Percentiles rank a stretch among this genome's conserved stretches.
phyloP scores from a whole-genome alignment of 2,113 vertebrate genomes.

The Heptranchias perlo region DNA sequence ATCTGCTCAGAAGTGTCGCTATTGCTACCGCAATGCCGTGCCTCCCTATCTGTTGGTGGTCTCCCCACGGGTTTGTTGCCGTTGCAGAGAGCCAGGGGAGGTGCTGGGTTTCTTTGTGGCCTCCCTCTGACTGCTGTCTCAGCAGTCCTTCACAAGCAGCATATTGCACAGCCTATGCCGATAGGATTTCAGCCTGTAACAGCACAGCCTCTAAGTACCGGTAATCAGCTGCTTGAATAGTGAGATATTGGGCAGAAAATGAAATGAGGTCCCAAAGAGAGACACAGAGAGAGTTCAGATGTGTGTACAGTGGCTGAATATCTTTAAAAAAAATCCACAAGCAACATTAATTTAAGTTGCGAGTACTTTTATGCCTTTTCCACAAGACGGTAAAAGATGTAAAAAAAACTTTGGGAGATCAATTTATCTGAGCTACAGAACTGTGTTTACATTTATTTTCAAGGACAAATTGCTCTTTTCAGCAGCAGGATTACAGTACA shows the following conservation, averaged over 20 bases:
- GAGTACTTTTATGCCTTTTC: background rate
- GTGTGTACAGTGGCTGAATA: background rate
- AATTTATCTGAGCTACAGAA: constrained; percentile 6
- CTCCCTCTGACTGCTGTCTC: constrained; percentile 29
- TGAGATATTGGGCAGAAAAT: constrained; percentile 22
- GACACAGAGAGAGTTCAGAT: background rate
- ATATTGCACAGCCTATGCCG: background rate
- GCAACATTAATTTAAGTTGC: background rate
- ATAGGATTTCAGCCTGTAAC: constrained; percentile 29
- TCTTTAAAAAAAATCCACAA: background rate
- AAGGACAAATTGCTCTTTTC: constrained; percentile 29
- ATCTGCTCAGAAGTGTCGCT: constrained; percentile 1
- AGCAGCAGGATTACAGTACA: background rate
- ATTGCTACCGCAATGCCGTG: background rate
- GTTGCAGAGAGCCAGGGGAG: background rate
- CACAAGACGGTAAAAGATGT: background rate
- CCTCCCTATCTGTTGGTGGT: background rate
- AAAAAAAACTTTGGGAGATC: background rate
- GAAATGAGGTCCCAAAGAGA: constrained; percentile 23
- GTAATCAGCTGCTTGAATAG: constrained; percentile 32
- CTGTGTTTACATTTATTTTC: constrained; percentile 29
- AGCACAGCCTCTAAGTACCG: background rate
- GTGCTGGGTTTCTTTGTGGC: constrained; percentile 31
- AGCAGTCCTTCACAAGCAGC: background rate
- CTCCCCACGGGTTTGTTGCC: constrained; percentile 2